Percentiles rank a stretch among this genome's conserved stretches.
These are phyloP conservation scores for Erebia ligea DNA, from an alignment of 2,888 invertebrate genomes.

Conservation along the genomic window DNA sequence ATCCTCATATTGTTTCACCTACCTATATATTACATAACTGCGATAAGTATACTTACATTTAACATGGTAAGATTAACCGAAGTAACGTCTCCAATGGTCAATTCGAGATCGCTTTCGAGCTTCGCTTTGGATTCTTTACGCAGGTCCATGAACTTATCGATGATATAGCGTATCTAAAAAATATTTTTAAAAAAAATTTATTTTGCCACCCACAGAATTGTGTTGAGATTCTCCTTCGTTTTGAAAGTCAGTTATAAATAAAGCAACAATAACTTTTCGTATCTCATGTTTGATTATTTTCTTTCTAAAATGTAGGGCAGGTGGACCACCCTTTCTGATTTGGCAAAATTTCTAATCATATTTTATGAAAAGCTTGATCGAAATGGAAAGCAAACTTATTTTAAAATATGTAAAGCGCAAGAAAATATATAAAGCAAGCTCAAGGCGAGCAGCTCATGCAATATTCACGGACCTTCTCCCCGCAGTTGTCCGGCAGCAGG, in stretches of 20 bases:
- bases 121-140: constrained; percentile 85
- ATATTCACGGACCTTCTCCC: constrained; percentile 85
- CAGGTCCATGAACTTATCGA: constrained; percentile 89
- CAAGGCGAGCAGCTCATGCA: background rate
- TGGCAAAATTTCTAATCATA: no score
- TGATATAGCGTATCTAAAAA: constrained; percentile 84
- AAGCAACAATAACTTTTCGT: no score
- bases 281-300: no score
- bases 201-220: background rate
- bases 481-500: constrained; percentile 90
- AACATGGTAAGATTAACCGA: constrained; percentile 92
- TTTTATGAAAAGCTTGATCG: no score
- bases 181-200: background rate
- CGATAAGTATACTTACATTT: constrained; percentile 73
- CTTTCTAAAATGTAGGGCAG: no score
- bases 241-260: no score
- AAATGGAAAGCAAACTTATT: background rate
- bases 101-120: constrained; percentile 83
- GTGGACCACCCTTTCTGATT: no score
- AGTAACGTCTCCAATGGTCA: constrained; percentile 92
- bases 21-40: no score
- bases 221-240: no score
- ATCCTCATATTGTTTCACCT: no score
- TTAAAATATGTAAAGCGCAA: constrained; percentile 6
- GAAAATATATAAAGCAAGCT: background rate